Evolutionary conservation across 2,888 invertebrate species (phyloP), one percentile per base, ranked within the genome.

Genomic region (Osedax frankpressi): DNA sequence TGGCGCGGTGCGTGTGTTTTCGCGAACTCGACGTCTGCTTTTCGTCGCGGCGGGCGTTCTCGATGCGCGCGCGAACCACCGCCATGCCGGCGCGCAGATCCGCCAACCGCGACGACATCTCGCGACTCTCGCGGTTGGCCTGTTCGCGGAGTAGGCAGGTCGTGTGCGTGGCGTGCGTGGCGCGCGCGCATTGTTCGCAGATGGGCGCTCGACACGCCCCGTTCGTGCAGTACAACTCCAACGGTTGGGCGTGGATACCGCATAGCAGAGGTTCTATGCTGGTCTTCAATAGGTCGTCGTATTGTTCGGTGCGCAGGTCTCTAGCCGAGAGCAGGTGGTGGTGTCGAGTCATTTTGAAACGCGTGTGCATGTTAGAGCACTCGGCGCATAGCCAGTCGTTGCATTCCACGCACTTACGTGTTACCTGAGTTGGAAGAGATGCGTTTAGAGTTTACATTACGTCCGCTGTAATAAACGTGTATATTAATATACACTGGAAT

Each of bases 371-470:
- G 27, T 75, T 62, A 60, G 75, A 76, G 74, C 78, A 78, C 70
- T 75, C 70, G 25, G 75, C 73, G 67, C 78, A 78, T 70, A 78
- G 75, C 78, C 78, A 78, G 63, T 78, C 78, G 27, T 77, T 74
- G 72, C 78, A 78, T 70, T 78, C 75, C 2, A 78, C 75, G 71
- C 78, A 78, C 72, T 78, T 77, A 29, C 75, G 71, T 71, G 70
- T 75, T 30, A 71, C 44, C 44, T 71, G 44, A 1, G n/a, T n/a
- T n/a, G n/a, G n/a, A n/a, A n/a, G n/a, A n/a, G n/a, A n/a, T n/a
- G n/a, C n/a, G n/a, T n/a, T n/a, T n/a, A n/a, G n/a, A n/a, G n/a
- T n/a, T n/a, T n/a, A n/a, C n/a, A n/a, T n/a, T n/a, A n/a, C n/a
- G n/a, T n/a, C n/a, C n/a, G n/a, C n/a, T n/a, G n/a, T n/a, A n/a